Evolutionary conservation across 2,797 vertebrate genomes (phyloP), one percentile per base, ranked within the genome.

Genomic region (Kryptopterus vitreolus): DNA sequence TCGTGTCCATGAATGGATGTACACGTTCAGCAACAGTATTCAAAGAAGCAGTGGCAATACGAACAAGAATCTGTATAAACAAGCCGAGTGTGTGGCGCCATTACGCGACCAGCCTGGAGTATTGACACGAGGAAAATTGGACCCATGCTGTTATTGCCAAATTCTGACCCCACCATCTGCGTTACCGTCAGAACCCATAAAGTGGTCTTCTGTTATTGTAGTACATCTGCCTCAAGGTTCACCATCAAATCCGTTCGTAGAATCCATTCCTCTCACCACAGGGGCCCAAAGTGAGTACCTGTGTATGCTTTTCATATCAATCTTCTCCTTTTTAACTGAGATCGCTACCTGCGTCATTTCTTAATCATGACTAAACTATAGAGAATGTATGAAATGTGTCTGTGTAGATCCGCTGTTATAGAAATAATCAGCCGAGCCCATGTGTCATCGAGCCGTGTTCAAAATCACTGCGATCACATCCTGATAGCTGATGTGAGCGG

Each of bases 151-250:
- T 50, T 69, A 46, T 24, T 10, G 4, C 24, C n/a, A 20, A 9
- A 55, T 72, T 55, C 20, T 55, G 20, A 69, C 24, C 48, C 29
- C 33, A 53, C 26, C 24, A 71, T 71, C 69, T 71, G 69, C 53
- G 29, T 52, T n/a, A 48, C 48, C 24, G 20, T 29, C 69, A 35
- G 48, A 71, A 68, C n/a, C 38, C n/a, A n/a, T n/a, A 5, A 24
- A 1, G 4, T 43, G 62, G 11, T 22, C 4, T 46, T 13, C 38
- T 48, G 35, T 11, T 43, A 46, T 70, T 70, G 68, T 52, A 52
- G 26, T 4, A 9, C 9, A 48, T 26, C n/a, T 9, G 22, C 35
- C 33, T 65, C 9, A 22, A 68, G 6, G 43, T 68, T 68, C 3
- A 7, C 48, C 0, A 15, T 53, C 0, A 5, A 20, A 1, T 53